Base-by-base conservation (phyloP, 2,888 invertebrate genomes). In the Heliconius ismenius region DNA sequence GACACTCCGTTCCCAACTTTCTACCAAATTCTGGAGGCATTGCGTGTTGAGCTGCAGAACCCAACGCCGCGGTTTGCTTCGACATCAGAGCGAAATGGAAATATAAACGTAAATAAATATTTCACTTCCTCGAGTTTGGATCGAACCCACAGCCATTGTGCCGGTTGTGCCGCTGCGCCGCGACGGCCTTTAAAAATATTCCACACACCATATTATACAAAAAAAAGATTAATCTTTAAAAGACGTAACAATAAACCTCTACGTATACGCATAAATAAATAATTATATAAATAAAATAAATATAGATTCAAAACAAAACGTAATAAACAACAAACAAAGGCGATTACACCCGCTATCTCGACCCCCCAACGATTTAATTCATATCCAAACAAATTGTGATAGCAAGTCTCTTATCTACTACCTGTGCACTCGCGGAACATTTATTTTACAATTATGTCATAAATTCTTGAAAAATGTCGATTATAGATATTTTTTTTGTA, bases 301-400 rank as follows among this genome's bases (percentile, higher is more conserved):
- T 3, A 67, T 24, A 43, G 6, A 36, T 36, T 36, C 11, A 18
- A 26, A 15, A 67, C 24, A 67, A 24, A 21, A 24, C 39, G 39
- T 15, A 43, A 43, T 7, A 67, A 54, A 32, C 60, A 26, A 73
- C 13, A 73, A 73, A 73, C 43, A 73, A 21, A 11, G 11, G 26
- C 28, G 70, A 58, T 58, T n/a, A 75, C 26, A 62, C 4, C 13
- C 28, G 36, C 60, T 73, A 76, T 76, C 76, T 73, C 72, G 76
- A 72, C 76, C 76, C 76, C 76, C 73, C 73, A 60, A 76, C 28
- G 72, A 73, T n/a, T 76, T 60, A 60, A 76, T 65, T 65, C 58
- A 13, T 58, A 6, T 39, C 1, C 60, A 76, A 72, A 76, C 65
- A 76, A 73, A 65, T 39, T 15, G 54, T 49, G 32, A 65, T 28